Evolutionary conservation across 1,140 invertebrate species (phyloP), one percentile per base, ranked within the genome.

Genomic region (Aphaenogaster floridana): DNA sequence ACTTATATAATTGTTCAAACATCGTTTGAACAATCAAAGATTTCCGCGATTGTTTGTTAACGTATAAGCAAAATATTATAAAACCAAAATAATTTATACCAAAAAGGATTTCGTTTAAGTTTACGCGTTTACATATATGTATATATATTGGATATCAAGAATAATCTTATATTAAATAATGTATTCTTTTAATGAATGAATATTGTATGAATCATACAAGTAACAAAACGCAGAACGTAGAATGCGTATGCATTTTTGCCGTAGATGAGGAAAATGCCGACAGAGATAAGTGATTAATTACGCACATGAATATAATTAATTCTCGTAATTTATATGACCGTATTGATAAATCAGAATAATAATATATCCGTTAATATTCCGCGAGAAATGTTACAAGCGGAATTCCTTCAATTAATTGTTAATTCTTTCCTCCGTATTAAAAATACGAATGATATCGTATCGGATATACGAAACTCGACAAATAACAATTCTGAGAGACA

Each of bases 211-310:
- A 36, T 89, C 72, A 89, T 8, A 17, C 17, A n/a, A 9, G 8
- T 63, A 64, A 50, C n/a, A 48, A 54, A 72, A 36, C 9, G 17
- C 69, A 72, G 17, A 59, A 76, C 64, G 13, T 54, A 64, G n/a
- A 68, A 89, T 36, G 13, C 34, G 39, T 64, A 69, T 80, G 36
- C 69, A 86, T 83, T 83, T 15, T 71, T 87, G 50, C 15, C 80
- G 11, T 5, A 50, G n/a, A 76, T 63, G 54, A 84, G 50, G 7
- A 84, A 69, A 72, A 59, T 59, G 15, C 36, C 28, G 28, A 36
- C 13, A 39, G 54, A 84, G 21, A 21, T 61, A 61, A 74, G 0
- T 61, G 42, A 84, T 83, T 17, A 74, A 61, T 84, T 63, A 42
- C 15, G 28, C n/a, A 74, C 8, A 15, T 21, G 34, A 57, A 3